phyloP scores from a whole-genome alignment of 2,888 invertebrate species.

The Nyleta sp. region DNA sequence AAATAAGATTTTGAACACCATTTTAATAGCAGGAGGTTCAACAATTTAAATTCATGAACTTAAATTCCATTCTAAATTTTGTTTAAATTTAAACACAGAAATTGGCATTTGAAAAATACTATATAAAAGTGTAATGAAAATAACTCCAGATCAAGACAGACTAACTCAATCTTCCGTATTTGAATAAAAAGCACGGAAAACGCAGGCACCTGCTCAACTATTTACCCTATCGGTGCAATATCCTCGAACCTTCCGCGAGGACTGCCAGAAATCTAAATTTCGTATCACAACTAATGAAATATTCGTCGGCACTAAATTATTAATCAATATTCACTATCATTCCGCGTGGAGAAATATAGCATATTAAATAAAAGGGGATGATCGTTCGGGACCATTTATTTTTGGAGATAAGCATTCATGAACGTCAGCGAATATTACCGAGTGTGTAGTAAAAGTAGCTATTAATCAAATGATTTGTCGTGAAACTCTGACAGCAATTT shows the following conservation, averaged over 20 bases:
- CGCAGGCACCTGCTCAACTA: slow-evolving; percentile 18
- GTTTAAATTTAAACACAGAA: not conserved
- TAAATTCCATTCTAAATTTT: slow-evolving; percentile 4
- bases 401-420: slow-evolving; percentile 41
- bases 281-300: slow-evolving; percentile 36
- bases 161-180: slow-evolving; percentile 28
- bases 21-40: too few relatives aligned
- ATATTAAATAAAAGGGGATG: slow-evolving; percentile 26
- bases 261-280: slow-evolving; percentile 36
- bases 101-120: too few relatives aligned
- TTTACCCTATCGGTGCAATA: slow-evolving; percentile 31
- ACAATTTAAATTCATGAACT: too few relatives aligned
- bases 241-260: slow-evolving; percentile 13
- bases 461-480: slow-evolving; percentile 58
- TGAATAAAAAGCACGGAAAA: slow-evolving; percentile 17
- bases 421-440: slow-evolving; percentile 29
- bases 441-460: slow-evolving; percentile 24
- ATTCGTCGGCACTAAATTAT: slow-evolving; percentile 34
- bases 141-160: not conserved
- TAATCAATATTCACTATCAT: slow-evolving; percentile 45
- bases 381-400: slow-evolving; percentile 42
- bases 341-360: slow-evolving; percentile 1
- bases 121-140: not conserved
- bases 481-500: slow-evolving; percentile 32
- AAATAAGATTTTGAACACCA: too few relatives aligned